Conservation (phyloP, 2,888 invertebrate genomes). For the Lacanobia wlatinum region DNA sequence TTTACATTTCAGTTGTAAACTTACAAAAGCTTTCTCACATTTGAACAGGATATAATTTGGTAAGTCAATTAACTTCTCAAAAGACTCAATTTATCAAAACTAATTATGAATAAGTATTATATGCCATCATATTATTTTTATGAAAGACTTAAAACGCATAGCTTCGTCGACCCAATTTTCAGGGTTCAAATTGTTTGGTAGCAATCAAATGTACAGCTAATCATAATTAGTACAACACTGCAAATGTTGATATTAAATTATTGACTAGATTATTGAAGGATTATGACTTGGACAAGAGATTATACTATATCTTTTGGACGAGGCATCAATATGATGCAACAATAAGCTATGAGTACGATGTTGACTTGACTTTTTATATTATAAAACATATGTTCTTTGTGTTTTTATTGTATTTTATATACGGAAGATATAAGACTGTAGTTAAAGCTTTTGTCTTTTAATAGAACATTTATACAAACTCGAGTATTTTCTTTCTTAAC, state of each 20-base stretch:
- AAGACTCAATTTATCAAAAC: neutral
- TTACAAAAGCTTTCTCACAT: conserved; percentile 18
- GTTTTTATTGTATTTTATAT: neutral
- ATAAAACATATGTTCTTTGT: neutral
- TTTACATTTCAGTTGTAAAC: conserved; percentile 17
- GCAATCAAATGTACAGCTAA: conserved; percentile 31
- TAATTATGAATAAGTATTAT: conserved; percentile 38
- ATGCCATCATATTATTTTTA: conserved; percentile 10
- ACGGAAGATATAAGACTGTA: too few relatives aligned
- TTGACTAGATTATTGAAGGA: conserved; percentile 25
- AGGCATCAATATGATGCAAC: conserved; percentile 58
- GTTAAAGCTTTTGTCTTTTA: neutral
- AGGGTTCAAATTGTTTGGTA: conserved; percentile 46
- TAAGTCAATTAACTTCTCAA: conserved; percentile 12
- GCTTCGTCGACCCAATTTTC: conserved; percentile 32
- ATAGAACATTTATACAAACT: neutral
- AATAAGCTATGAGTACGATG: conserved; percentile 31
- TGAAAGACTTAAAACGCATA: conserved; percentile 43
- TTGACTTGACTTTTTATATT: conserved; percentile 12
- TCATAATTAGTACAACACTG: conserved; percentile 5
- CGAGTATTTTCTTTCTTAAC: conserved; percentile 25
- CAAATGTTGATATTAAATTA: neutral
- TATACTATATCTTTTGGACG: conserved; percentile 28
- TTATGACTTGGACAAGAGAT: conserved; percentile 14
- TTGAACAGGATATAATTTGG: conserved; percentile 34